phyloP scores from a whole-genome alignment of 2,888 invertebrate species.

The Zeuzera pyrina region DNA sequence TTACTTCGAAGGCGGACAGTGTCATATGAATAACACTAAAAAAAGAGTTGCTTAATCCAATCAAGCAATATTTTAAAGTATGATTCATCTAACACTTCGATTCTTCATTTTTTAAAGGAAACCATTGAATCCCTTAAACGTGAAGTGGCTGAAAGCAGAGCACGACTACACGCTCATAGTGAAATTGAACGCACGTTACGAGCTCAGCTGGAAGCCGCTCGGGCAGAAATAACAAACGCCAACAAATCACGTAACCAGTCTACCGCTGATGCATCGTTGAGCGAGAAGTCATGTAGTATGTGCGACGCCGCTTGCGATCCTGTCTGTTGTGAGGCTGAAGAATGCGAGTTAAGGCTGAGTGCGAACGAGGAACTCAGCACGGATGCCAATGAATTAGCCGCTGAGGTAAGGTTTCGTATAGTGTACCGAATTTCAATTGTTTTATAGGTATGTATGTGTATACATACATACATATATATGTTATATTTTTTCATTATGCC shows the following conservation, averaged over 20 bases:
- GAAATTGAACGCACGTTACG: conserved; percentile 62
- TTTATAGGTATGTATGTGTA: too few relatives aligned
- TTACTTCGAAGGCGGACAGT: too few relatives aligned
- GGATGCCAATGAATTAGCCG: conserved; percentile 60
- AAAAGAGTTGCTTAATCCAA: too few relatives aligned
- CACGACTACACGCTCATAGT: conserved; percentile 56
- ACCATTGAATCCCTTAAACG: conserved; percentile 62
- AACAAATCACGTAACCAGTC: conserved; percentile 12
- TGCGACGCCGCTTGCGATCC: conserved; percentile 64
- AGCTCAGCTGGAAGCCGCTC: conserved; percentile 60
- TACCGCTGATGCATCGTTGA: conserved; percentile 19
- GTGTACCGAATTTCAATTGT: too few relatives aligned
- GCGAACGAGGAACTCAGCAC: conserved; percentile 59
- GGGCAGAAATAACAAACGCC: conserved; percentile 38
- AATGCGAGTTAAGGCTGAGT: conserved; percentile 43
- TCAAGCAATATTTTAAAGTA: too few relatives aligned
- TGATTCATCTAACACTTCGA: too few relatives aligned
- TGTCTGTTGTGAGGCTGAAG: conserved; percentile 50
- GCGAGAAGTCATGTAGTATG: conserved; percentile 36
- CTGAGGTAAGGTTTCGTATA: conserved; percentile 53
- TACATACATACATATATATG: too few relatives aligned
- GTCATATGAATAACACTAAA: too few relatives aligned
- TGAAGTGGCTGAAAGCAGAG: conserved; percentile 60
- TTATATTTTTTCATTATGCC: too few relatives aligned
- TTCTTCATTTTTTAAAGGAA: conserved; percentile 31